Percentiles rank a stretch among this genome's conserved stretches.
Conservation (phyloP, 2,113 vertebrate species). For the Poeciliopsis prolifica region DNA sequence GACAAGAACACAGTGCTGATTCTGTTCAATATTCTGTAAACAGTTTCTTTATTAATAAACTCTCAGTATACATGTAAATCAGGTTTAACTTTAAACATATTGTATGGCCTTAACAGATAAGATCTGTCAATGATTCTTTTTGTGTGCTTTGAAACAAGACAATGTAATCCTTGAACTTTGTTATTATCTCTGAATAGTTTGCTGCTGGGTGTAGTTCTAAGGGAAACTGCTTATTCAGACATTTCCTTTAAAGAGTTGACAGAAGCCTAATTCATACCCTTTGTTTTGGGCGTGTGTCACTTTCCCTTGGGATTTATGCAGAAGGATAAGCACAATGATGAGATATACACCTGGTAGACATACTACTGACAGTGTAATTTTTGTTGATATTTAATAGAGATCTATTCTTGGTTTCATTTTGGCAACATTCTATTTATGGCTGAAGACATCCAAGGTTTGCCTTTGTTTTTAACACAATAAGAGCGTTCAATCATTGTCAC, state of each 20-base stretch:
- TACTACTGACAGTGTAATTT: no score
- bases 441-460: not conserved
- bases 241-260: conserved; percentile 32
- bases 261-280: conserved; percentile 48
- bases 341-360: not conserved
- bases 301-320: not conserved
- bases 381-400: not conserved
- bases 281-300: conserved; percentile 48
- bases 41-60: conserved; percentile 13
- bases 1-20: not conserved
- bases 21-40: conserved; percentile 16
- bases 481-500: not conserved
- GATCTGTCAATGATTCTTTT: not conserved
- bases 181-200: conserved; percentile 26
- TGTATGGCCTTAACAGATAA: conserved; percentile 46
- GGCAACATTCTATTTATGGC: not conserved
- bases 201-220: conserved; percentile 21
- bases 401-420: not conserved
- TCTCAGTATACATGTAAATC: conserved; percentile 25
- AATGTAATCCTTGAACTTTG: conserved; percentile 45
- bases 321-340: not conserved
- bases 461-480: not conserved
- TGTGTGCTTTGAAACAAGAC: conserved; percentile 27
- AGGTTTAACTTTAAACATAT: conserved; percentile 21
- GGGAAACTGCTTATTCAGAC: conserved; percentile 58